phyloP scores from a whole-genome alignment of 92 coral and sea anemone genomes.

The Desmophyllum pertusum region DNA sequence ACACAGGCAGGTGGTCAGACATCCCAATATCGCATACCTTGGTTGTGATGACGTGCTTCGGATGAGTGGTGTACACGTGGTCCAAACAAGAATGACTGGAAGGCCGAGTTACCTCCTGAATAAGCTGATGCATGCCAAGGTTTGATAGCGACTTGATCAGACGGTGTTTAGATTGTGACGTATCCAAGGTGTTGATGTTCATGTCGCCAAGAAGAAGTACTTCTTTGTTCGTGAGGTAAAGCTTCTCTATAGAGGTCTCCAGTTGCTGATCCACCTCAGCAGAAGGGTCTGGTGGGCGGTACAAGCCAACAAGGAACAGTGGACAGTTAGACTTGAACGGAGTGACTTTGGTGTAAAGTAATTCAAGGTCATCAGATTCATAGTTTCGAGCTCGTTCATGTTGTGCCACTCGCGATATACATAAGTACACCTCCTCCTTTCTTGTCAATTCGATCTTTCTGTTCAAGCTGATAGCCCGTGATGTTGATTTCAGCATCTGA shows the following conservation, averaged over 20 bases:
- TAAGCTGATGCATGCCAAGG: slow-evolving; percentile 28
- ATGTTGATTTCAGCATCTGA: neutral
- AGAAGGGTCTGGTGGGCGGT: neutral
- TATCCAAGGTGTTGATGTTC: slow-evolving; percentile 10
- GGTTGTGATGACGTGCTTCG: neutral
- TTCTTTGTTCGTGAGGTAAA: slow-evolving; percentile 2
- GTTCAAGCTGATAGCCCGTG: neutral
- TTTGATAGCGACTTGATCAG: neutral
- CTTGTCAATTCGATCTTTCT: neutral
- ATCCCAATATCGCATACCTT: neutral
- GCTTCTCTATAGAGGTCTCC: neutral
- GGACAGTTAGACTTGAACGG: neutral
- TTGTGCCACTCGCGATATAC: neutral
- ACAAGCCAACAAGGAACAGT: neutral
- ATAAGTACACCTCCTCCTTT: neutral
- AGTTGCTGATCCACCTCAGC: neutral
- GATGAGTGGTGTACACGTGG: slow-evolving; percentile 19
- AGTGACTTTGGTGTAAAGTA: neutral
- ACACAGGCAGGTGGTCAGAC: slow-evolving; percentile 29
- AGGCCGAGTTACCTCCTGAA: slow-evolving; percentile 15
- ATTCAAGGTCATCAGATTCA: neutral
- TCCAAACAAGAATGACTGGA: slow-evolving; percentile 13
- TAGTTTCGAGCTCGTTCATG: neutral
- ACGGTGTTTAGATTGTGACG: neutral
- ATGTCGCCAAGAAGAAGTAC: slow-evolving; percentile 18